Conservation (phyloP, 1,140 invertebrate species). For the Ceratina calcarata region DNA sequence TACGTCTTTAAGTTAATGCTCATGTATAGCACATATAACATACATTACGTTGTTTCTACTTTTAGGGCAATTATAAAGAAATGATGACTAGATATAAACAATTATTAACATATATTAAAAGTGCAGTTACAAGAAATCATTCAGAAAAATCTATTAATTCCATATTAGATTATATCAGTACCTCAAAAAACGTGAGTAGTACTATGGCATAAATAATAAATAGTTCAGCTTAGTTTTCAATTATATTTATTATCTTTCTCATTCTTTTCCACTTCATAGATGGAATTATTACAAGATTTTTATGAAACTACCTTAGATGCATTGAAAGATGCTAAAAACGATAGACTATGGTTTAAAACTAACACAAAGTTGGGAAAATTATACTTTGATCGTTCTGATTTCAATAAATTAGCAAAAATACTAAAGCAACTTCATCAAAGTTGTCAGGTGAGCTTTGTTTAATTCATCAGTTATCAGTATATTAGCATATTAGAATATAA, state of each 20-base stretch:
- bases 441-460: conserved; percentile 87
- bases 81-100: conserved; percentile 99
- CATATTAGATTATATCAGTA: conserved; percentile 99
- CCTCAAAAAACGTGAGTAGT: conserved; percentile 95
- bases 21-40: neutral
- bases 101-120: conserved; percentile 98
- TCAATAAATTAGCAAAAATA: conserved; percentile 96
- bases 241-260: conserved; percentile 14
- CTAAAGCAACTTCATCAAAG: conserved; percentile 98
- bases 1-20: conserved; percentile 77
- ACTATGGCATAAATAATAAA: neutral
- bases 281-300: conserved; percentile 99
- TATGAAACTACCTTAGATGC: conserved; percentile 99
- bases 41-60: conserved; percentile 50
- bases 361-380: conserved; percentile 99
- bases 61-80: conserved; percentile 94
- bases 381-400: conserved; percentile 98
- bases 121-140: conserved; percentile 99
- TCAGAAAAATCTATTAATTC: conserved; percentile 99
- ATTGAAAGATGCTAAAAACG: conserved; percentile 99
- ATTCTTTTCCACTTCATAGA: conserved; percentile 82
- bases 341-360: conserved; percentile 99
- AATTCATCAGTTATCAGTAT: neutral
- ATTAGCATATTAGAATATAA: neutral
- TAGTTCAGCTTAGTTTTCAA: conserved; percentile 14